Conservation (phyloP, 2,113 vertebrate genomes). For the Hippocampus abdominalis region DNA sequence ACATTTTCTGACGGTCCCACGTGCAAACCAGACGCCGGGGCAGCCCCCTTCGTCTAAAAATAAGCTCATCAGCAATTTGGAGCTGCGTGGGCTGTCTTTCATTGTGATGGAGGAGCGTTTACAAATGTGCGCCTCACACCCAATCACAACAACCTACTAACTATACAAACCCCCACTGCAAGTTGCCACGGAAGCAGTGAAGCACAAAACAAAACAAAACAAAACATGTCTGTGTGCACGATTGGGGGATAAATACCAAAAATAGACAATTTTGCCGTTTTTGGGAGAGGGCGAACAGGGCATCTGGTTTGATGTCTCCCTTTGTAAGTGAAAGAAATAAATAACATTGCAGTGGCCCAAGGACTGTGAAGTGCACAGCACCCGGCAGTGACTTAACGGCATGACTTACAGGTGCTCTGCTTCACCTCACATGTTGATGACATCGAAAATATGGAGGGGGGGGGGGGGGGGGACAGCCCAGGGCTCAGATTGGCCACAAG, state of each 20-base stretch:
- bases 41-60: conserved; percentile 64
- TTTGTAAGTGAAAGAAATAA: conserved; percentile 35
- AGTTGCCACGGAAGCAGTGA: conserved; percentile 28
- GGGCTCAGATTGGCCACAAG: conserved; percentile 46
- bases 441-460: conserved; percentile 37
- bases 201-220: background rate
- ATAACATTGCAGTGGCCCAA: conserved; percentile 32
- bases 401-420: conserved; percentile 65
- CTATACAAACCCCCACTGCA: conserved; percentile 12
- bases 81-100: conserved; percentile 58
- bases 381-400: conserved; percentile 51
- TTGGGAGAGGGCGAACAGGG: conserved; percentile 16
- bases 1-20: conserved; percentile 61
- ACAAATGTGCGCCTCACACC: conserved; percentile 38
- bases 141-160: conserved; percentile 27
- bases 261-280: background rate
- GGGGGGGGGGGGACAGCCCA: conserved; percentile 52
- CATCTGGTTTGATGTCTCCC: conserved; percentile 32
- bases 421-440: conserved; percentile 61
- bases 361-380: conserved; percentile 54
- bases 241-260: conserved; percentile 21
- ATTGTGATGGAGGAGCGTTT: conserved; percentile 51
- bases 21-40: conserved; percentile 54
- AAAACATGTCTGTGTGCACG: conserved; percentile 16
- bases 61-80: conserved; percentile 67